phyloP scores from a whole-genome alignment of 2,797 vertebrate species.

The Gymnocypris eckloni region DNA sequence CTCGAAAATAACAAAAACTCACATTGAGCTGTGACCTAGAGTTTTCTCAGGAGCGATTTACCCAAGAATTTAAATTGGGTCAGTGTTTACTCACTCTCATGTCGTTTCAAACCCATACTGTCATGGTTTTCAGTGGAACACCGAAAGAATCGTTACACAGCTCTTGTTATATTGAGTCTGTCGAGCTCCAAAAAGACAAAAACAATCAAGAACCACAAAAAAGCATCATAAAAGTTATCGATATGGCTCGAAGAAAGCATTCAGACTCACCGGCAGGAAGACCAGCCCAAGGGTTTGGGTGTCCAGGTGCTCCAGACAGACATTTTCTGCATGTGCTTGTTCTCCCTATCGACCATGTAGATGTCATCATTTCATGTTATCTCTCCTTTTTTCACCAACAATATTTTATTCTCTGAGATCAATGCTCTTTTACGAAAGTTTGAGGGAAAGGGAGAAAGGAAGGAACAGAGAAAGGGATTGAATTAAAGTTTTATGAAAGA shows the following conservation, averaged over 20 bases:
- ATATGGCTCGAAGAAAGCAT: background rate
- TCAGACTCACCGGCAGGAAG: background rate
- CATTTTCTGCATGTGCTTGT: background rate
- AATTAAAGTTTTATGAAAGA: slow-evolving; percentile 95
- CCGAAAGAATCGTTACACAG: background rate
- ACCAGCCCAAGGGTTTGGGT: slow-evolving; percentile 1
- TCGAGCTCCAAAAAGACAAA: background rate
- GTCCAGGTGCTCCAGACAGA: background rate
- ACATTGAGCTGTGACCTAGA: background rate
- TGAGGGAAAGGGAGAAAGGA: slow-evolving; percentile 50
- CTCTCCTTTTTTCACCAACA: slow-evolving; percentile 27
- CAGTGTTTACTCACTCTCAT: background rate
- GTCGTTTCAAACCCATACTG: background rate
- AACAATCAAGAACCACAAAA: background rate
- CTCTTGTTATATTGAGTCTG: background rate
- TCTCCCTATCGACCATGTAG: background rate
- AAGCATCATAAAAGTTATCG: background rate
- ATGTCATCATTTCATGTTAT: slow-evolving; percentile 48
- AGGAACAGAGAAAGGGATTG: slow-evolving; percentile 73
- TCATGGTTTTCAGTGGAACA: background rate
- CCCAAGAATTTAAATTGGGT: background rate
- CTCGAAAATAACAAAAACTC: slow-evolving; percentile 9
- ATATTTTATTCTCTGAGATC: slow-evolving; percentile 52
- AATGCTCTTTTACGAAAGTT: slow-evolving; percentile 57
- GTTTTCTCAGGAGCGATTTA: background rate